Base-by-base conservation (phyloP, 2,113 vertebrate genomes). In the Morone chrysops region DNA sequence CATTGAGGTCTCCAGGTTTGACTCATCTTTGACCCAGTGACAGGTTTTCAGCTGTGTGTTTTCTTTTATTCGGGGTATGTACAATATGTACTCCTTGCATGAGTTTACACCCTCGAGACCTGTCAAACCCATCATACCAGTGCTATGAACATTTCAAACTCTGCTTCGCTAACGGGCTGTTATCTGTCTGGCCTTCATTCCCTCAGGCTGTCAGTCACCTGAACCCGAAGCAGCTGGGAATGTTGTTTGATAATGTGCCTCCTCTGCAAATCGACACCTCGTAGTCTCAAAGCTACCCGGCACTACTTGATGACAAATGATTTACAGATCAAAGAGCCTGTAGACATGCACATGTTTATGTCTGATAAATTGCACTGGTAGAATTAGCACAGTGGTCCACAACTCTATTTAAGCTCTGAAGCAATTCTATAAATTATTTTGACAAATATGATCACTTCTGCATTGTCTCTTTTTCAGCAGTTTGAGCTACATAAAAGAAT, bases 141-240 rank as follows among this genome's bases (percentile, higher is more conserved):
- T 25, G 17, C 53, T 51, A 2, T 20, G 45, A 54, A 20, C 13
- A 7, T 10, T 22, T 43, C 51, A 6, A 53, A 16, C 25, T 17
- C 17, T 18, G 16, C 70, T 36, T 31, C 0, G 0, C 57, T 48
- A 76, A 72, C 16, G 4, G 78, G 31, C 12, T 47, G 57, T 62
- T 54, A 20, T 83, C 70, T 81, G 68, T 68, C 48, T 54, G 41
- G 1, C 11, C 22, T 10, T 77, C 70, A 48, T 66, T 65, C 65
- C 68, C 18, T 75, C 77, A 13, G 51, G 13, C 56, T 76, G 60
- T 79, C 81, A 83, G 78, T 70, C 73, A 70, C 47, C 62, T 43
- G 70, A 79, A 74, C 40, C 31, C 4, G 31, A 8, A 89, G 82
- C 92, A 92, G 89, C 90, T 91, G 90, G 56, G 87, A 91, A 90